Evolutionary conservation across 2,113 vertebrate genomes (phyloP).

Genomic region (Trochalopteron elliotii): DNA sequence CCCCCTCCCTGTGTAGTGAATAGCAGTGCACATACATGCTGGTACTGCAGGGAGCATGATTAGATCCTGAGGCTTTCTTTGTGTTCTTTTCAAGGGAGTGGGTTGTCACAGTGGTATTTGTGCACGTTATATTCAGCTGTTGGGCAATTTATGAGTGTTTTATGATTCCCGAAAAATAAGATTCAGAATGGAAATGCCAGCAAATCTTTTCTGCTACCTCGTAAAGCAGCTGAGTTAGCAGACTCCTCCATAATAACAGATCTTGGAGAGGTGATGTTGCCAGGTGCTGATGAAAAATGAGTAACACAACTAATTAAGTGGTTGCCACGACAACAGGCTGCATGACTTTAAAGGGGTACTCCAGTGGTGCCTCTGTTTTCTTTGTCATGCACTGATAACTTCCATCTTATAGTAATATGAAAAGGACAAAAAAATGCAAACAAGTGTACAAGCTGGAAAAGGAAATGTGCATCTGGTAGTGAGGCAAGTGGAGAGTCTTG

Average conservation of each 20-base stretch:
- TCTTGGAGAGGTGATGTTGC: constrained; percentile 18
- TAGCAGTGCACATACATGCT: not conserved
- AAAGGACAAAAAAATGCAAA: not conserved
- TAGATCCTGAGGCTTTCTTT: not conserved
- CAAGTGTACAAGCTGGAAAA: not conserved
- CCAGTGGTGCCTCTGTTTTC: constrained; percentile 21
- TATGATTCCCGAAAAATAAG: not conserved
- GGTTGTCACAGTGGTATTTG: not conserved
- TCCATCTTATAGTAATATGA: constrained; percentile 1
- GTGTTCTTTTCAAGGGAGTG: not conserved
- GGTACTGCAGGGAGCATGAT: not conserved
- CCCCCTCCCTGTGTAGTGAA: not conserved
- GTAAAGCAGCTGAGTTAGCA: constrained; percentile 9
- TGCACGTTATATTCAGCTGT: not conserved
- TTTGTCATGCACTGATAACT: not conserved
- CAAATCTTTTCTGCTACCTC: not conserved
- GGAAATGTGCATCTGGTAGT: not conserved
- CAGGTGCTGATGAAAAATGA: constrained; percentile 11
- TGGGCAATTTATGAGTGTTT: not conserved
- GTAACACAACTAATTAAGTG: constrained; percentile 43
- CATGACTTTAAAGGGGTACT: constrained; percentile 7
- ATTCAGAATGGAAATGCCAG: not conserved
- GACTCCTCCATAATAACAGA: not conserved
- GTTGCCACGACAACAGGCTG: constrained; percentile 54
- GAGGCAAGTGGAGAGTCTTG: not conserved